Conservation (phyloP, 2,888 invertebrate genomes). For the Orchestes rusci region DNA sequence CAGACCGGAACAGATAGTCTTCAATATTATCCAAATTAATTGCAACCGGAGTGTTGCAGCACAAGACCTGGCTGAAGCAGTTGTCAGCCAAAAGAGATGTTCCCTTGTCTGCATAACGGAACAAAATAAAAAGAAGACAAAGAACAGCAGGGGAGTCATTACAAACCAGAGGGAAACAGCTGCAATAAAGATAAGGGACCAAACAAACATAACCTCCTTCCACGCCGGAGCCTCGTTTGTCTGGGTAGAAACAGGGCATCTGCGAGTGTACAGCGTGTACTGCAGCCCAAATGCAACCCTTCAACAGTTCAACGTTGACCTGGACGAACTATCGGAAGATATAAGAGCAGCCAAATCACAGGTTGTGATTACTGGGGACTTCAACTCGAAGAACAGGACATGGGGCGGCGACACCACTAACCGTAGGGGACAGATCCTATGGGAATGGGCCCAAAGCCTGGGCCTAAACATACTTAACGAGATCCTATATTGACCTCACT, state of each 20-base stretch:
- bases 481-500: background rate
- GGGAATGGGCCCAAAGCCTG: background rate
- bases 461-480: background rate
- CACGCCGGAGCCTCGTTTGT: background rate
- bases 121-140: background rate
- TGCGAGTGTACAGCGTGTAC: background rate
- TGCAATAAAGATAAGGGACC: background rate
- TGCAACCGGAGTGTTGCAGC: background rate
- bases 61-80: background rate
- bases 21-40: background rate
- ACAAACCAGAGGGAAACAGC: background rate
- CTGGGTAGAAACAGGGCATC: background rate
- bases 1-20: background rate
- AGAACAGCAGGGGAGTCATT: background rate
- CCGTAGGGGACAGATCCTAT: background rate
- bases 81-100: background rate
- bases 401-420: slow-evolving; percentile 2
- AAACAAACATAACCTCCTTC: background rate
- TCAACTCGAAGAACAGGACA: background rate
- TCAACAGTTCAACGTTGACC: background rate
- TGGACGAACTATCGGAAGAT: background rate
- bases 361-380: background rate
- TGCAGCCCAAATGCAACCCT: background rate
- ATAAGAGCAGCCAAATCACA: background rate
- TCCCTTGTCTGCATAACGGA: background rate